Conservation (phyloP, 2,113 vertebrate species). For the Chamaetylas fuelleborni region DNA sequence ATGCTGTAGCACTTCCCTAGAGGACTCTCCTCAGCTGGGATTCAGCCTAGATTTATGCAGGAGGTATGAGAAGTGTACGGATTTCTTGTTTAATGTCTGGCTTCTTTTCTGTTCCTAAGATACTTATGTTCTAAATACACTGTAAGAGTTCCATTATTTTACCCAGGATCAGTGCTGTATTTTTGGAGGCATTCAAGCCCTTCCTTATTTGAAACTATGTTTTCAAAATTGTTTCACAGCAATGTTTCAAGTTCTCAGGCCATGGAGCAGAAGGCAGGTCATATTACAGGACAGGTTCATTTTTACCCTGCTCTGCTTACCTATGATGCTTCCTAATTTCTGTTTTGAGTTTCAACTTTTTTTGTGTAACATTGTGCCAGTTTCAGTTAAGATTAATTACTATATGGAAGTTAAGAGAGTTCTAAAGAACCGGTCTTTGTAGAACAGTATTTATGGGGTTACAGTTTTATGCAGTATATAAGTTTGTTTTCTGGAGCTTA, state of each 20-base stretch:
- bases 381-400: neutral
- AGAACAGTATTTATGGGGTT: neutral
- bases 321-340: neutral
- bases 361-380: neutral
- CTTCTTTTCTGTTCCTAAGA: neutral
- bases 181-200: neutral
- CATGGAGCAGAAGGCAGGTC: neutral
- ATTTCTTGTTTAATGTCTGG: neutral
- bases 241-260: neutral
- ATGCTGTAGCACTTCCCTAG: neutral
- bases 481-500: neutral
- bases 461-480: neutral
- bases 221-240: neutral
- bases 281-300: accelerated
- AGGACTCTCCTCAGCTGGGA: neutral
- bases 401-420: neutral
- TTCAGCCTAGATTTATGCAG: neutral
- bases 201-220: neutral
- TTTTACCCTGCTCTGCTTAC: neutral
- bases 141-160: neutral
- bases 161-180: neutral
- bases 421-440: neutral
- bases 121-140: neutral
- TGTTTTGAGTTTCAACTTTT: neutral
- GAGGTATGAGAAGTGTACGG: neutral